Percentiles rank a stretch among this genome's conserved stretches.
Conservation (phyloP, 2,797 vertebrate genomes). For the Rousettus madagascariensis region DNA sequence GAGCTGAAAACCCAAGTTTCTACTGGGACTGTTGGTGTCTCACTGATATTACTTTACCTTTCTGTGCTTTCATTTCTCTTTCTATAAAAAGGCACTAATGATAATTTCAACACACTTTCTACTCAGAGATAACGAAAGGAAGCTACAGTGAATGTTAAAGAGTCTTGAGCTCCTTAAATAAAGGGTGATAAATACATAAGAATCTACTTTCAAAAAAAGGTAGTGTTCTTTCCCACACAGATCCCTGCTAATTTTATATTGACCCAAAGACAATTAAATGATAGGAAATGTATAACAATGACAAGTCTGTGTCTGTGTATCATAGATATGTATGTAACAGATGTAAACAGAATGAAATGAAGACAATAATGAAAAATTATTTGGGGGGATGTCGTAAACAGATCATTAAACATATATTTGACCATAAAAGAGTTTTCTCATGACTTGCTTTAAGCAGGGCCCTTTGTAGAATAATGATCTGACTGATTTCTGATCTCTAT, state of each 20-base stretch:
- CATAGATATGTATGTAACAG: not conserved
- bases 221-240: not conserved
- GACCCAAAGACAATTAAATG: constrained; percentile 3
- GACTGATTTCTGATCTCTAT: not conserved
- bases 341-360: constrained; percentile 4
- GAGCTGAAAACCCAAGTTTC: not conserved
- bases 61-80: not conserved
- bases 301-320: not conserved
- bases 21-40: not conserved
- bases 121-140: not conserved
- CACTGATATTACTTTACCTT: not conserved
- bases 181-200: constrained; percentile 19
- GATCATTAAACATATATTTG: constrained; percentile 60
- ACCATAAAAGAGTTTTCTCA: not conserved
- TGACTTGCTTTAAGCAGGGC: constrained; percentile 23
- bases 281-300: not conserved
- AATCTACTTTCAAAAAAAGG: constrained; percentile 17
- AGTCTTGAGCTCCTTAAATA: constrained; percentile 22
- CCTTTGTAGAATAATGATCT: not conserved
- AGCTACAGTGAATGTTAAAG: not conserved
- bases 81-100: not conserved
- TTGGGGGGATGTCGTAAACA: not conserved
- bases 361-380: constrained; percentile 3
- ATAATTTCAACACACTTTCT: not conserved
- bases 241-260: not conserved